These are phyloP conservation scores for Speoplatyrhinus poulsoni DNA, from an alignment of 2,113 vertebrate genomes.

Conservation along the genomic window DNA sequence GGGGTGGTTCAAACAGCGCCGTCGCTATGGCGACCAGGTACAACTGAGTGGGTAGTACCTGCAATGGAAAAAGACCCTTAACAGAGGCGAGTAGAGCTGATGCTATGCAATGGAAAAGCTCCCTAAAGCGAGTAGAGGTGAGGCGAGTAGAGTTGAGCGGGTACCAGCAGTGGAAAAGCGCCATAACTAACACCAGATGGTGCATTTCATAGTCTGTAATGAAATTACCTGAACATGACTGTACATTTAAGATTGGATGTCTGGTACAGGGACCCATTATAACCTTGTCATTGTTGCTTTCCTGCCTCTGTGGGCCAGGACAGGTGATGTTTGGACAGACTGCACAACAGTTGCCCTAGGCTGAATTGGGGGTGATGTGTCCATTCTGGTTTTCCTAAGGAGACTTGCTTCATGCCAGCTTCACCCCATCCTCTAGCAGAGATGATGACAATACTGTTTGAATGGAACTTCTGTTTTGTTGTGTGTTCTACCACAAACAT, in stretches of 20 bases:
- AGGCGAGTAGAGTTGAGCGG: no score
- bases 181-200: neutral
- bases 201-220: constrained; percentile 41
- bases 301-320: neutral
- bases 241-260: constrained; percentile 17
- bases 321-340: constrained; percentile 9
- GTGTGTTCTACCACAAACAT: constrained; percentile 18
- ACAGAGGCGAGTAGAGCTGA: no score
- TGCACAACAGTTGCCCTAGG: neutral
- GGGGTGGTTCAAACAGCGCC: no score
- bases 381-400: constrained; percentile 21
- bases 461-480: constrained; percentile 32
- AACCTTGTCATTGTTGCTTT: neutral
- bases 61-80: no score
- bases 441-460: constrained; percentile 18
- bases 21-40: no score
- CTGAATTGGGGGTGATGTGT: constrained; percentile 6
- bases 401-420: neutral
- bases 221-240: constrained; percentile 32
- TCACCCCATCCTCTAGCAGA: neutral
- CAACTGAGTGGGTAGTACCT: no score
- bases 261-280: constrained; percentile 32
- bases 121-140: no score
- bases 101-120: no score
- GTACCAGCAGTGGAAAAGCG: no score